Percentiles rank a stretch among this genome's conserved stretches.
Conservation (phyloP, 2,797 vertebrate species). For the Halcyon leucocephala region DNA sequence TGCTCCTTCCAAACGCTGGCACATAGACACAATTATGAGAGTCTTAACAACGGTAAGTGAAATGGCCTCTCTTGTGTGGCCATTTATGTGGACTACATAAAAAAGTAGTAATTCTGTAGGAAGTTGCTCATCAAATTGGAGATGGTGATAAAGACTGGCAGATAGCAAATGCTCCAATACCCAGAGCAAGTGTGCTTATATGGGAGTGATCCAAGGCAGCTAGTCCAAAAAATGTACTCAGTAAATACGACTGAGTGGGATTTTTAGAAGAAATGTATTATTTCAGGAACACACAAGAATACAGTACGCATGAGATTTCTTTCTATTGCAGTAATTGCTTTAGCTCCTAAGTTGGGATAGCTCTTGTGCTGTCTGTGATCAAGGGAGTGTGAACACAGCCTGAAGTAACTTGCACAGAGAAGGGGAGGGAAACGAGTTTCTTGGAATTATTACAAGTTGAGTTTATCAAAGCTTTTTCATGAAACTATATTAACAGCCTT, state of each 20-base stretch:
- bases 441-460: neutral
- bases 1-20: slow-evolving; percentile 99
- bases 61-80: neutral
- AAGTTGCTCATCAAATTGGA: neutral
- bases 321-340: neutral
- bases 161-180: neutral
- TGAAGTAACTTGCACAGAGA: neutral
- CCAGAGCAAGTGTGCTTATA: neutral
- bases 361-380: neutral
- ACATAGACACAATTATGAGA: slow-evolving; percentile 99
- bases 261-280: neutral
- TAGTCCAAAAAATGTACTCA: neutral
- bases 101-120: neutral
- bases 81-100: neutral
- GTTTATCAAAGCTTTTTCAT: neutral
- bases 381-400: neutral
- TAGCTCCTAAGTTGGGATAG: neutral
- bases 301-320: neutral
- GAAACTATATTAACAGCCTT: neutral
- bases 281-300: neutral
- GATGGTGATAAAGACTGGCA: neutral
- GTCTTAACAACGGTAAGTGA: slow-evolving; percentile 94
- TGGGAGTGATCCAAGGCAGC: neutral
- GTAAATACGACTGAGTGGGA: neutral
- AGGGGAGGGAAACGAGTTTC: neutral